These are phyloP conservation scores for Agonopterix subpropinquella DNA, from an alignment of 2,888 invertebrate species.

Conservation along the genomic window DNA sequence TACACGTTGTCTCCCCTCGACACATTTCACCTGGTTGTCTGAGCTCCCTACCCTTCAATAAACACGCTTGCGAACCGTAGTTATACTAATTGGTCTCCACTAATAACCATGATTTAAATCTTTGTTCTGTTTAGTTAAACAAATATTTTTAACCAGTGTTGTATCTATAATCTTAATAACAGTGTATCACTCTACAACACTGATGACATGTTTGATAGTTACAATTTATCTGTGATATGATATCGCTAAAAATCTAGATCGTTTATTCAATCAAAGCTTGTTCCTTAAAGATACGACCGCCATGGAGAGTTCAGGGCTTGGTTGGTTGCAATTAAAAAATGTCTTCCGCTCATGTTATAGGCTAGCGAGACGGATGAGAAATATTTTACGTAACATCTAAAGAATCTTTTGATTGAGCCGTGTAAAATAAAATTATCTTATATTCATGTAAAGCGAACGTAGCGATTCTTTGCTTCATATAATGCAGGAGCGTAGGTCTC, in stretches of 20 bases:
- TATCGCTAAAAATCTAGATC: slow-evolving; percentile 27
- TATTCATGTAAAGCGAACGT: too few relatives aligned
- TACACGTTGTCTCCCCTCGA: slow-evolving; percentile 45
- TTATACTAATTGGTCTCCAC: slow-evolving; percentile 13
- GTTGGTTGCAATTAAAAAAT: slow-evolving; percentile 38
- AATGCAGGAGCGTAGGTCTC: not conserved
- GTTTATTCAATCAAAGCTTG: slow-evolving; percentile 24
- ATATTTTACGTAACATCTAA: too few relatives aligned
- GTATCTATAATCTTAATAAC: slow-evolving; percentile 6
- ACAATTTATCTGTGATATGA: slow-evolving; percentile 16
- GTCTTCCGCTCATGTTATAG: slow-evolving; percentile 28
- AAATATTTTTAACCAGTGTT: not conserved
- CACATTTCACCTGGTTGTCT: slow-evolving; percentile 24
- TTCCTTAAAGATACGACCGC: slow-evolving; percentile 24
- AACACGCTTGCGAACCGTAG: slow-evolving; percentile 20
- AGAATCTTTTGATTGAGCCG: too few relatives aligned
- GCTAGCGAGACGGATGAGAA: slow-evolving; percentile 16
- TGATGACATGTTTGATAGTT: slow-evolving; percentile 22
- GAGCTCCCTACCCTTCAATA: slow-evolving; percentile 29
- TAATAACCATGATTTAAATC: slow-evolving; percentile 24
- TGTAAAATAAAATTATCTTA: too few relatives aligned
- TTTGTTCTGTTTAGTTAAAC: not conserved
- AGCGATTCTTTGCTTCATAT: not conserved
- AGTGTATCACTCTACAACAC: slow-evolving; percentile 12
- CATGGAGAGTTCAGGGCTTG: slow-evolving; percentile 37